These are phyloP conservation scores for Leptobrachium leishanense DNA, from an alignment of 2,113 vertebrate species.

Conservation along the genomic window DNA sequence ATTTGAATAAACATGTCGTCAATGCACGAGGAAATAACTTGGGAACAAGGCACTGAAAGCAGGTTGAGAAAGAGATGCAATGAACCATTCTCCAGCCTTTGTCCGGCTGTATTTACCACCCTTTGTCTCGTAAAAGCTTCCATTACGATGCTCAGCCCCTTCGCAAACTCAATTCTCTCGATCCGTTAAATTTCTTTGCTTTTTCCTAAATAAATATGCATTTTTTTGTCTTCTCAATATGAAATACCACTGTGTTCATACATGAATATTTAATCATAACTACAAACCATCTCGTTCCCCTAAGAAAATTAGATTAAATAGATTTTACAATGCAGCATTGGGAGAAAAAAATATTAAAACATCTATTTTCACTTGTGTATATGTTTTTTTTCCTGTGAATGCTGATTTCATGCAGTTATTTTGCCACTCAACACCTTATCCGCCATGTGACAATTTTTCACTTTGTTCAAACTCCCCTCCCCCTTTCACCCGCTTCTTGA, in stretches of 20 bases:
- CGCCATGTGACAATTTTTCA: constrained; percentile 34
- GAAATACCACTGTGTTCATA: neutral
- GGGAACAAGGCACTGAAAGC: no score
- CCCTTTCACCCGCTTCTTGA: constrained; percentile 2
- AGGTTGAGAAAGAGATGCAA: no score
- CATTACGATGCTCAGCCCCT: no score
- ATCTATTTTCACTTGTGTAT: constrained; percentile 20
- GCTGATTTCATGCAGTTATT: constrained; percentile 34
- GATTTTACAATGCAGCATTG: constrained; percentile 16
- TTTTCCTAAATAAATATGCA: neutral
- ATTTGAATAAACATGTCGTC: no score
- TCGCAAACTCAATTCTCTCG: no score
- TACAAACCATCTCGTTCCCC: neutral
- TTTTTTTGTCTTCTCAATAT: neutral
- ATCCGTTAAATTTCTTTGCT: neutral
- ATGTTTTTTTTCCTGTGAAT: neutral
- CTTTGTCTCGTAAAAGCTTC: no score
- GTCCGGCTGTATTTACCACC: no score
- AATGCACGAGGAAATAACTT: no score
- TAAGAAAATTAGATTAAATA: neutral
- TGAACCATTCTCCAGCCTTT: no score
- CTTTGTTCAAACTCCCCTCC: constrained; percentile 15
- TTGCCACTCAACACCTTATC: constrained; percentile 30
- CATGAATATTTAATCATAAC: neutral
- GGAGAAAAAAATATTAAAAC: constrained; percentile 5